Percentiles rank a stretch among this genome's conserved stretches.
Evolutionary conservation across 2,797 vertebrate species (phyloP).

Genomic region (Eremophila alpestris): DNA sequence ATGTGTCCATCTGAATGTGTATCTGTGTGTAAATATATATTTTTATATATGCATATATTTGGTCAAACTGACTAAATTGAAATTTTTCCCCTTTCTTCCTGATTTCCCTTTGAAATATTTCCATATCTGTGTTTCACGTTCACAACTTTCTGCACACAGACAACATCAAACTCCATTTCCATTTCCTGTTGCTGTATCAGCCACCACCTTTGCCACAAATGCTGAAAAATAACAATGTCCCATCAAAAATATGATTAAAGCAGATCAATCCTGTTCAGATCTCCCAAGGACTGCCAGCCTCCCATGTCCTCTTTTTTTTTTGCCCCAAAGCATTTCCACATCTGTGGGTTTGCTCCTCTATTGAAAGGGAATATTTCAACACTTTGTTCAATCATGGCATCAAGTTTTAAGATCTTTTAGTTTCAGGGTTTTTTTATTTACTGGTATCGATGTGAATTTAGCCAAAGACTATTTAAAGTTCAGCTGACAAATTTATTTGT

Average conservation of each 20-base stretch:
- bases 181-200: background rate
- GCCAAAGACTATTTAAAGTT: conserved; percentile 59
- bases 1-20: fast-evolving
- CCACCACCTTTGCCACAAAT: background rate
- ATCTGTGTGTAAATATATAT: too few species aligned
- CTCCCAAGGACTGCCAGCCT: background rate
- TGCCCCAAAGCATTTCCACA: background rate
- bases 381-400: background rate
- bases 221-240: background rate
- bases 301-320: too few species aligned
- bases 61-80: background rate
- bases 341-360: fast-evolving
- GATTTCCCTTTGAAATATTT: background rate
- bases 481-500: conserved; percentile 95
- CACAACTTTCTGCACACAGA: background rate
- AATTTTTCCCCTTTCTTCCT: background rate
- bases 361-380: background rate
- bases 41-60: fast-evolving
- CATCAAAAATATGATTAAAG: fast-evolving
- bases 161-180: fast-evolving
- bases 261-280: background rate
- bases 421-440: background rate
- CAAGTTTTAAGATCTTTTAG: background rate
- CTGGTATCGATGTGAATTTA: background rate
- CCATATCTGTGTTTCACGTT: fast-evolving